Base-by-base conservation (phyloP, 2,797 vertebrate species). In the Ctenosaura bakeri region DNA sequence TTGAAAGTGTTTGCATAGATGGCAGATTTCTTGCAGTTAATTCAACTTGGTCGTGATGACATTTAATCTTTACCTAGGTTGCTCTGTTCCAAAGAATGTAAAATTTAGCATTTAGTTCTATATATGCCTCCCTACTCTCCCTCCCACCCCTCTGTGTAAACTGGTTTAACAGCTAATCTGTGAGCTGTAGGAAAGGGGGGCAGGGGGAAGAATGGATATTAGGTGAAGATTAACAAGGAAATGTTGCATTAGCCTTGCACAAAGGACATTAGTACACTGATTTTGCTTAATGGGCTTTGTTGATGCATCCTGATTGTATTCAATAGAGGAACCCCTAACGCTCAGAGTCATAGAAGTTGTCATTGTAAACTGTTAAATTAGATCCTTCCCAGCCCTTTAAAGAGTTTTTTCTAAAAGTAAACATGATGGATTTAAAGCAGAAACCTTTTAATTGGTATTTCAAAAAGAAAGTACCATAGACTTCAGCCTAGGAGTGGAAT, bases 181-280 rank as follows among this genome's bases (percentile, higher is more conserved):
- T 66, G 66, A 26, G 62, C 26, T 42, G 7, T 20, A 46, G 35
- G 38, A 35, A 22, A 42, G 8, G 32, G 24, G 73, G 46, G 42
- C 22, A 59, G 13, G 56, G 42, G 32, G 24, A 46, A 83, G 50
- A 86, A 59, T 29, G 79, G 24, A 78, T 78, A 89, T 94, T 94
- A 96, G 92, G 69, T 93, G 92, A 62, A 90, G 91, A 95, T 94
- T 94, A 92, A 92, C 83, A 92, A 96, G 94, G 93, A 95, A 89
- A 29, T 88, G 73, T 94, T 0, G 0, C 92, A 91, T 94, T 95
- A 93, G 79, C 89, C 29, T 90, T 3, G 38, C 94, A 93, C 90
- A 91, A 69, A 90, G 90, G 87, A 12, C 84, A 91, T 91, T 93
- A 86, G 46, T 89, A 79, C 92, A 89, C 90, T 9, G 13, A 89